Conservation (phyloP, 2,888 invertebrate species). For the Patella depressa region DNA sequence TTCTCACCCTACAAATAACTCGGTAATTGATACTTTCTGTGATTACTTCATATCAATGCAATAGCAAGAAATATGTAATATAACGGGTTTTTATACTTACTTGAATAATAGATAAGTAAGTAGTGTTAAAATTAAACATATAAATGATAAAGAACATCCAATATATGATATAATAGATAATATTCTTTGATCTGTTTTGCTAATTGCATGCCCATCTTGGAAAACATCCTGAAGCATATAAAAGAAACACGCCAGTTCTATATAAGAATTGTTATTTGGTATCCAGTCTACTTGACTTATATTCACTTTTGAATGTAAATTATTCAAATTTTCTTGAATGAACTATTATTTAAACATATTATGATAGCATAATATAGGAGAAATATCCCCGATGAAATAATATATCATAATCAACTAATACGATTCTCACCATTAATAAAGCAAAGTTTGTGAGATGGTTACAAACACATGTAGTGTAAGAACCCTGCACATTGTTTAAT, state of each 20-base stretch:
- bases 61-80: neutral
- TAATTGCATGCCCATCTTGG: conserved; percentile 36
- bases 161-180: conserved; percentile 72
- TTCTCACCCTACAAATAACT: too few relatives aligned
- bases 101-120: conserved; percentile 72
- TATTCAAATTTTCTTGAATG: too few relatives aligned
- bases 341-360: too few relatives aligned
- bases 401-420: too few relatives aligned
- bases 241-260: too few relatives aligned
- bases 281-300: too few relatives aligned
- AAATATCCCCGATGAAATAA: too few relatives aligned
- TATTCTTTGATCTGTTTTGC: conserved; percentile 55
- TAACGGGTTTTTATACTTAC: conserved; percentile 51
- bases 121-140: conserved; percentile 71
- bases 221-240: conserved; percentile 55
- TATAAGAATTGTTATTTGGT: too few relatives aligned
- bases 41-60: too few relatives aligned
- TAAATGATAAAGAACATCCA: conserved; percentile 72
- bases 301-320: too few relatives aligned
- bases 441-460: conserved; percentile 66
- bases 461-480: conserved; percentile 54
- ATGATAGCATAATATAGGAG: too few relatives aligned
- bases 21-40: too few relatives aligned
- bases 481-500: conserved; percentile 26
- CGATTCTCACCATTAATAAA: conserved; percentile 51